Conservation (phyloP, 2,797 vertebrate genomes). For the Sylvilagus floridanus region DNA sequence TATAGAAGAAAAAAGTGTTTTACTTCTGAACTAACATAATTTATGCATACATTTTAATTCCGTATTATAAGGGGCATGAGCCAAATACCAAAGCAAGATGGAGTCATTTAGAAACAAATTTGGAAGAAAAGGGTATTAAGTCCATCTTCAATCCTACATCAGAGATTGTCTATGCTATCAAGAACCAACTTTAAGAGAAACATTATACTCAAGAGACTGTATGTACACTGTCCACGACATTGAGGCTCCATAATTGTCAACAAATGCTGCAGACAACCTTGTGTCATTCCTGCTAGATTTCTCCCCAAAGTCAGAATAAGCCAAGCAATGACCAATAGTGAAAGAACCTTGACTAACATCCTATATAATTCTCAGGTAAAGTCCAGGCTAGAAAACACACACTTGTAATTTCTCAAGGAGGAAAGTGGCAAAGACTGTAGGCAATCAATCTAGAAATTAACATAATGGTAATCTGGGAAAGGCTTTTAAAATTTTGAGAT, state of each 20-base stretch:
- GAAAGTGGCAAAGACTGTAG: not conserved
- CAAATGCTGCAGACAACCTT: not conserved
- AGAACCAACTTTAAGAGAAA: constrained; percentile 1
- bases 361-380: not conserved
- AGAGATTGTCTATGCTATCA: not conserved
- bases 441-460: constrained; percentile 13
- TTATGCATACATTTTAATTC: not conserved
- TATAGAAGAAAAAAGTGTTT: not conserved
- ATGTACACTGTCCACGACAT: not conserved
- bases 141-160: not conserved
- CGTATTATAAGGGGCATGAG: not conserved
- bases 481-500: not conserved
- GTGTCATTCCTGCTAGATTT: not conserved
- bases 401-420: not conserved
- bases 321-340: not conserved
- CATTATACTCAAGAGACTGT: not conserved
- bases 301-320: not conserved
- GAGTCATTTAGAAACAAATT: not conserved
- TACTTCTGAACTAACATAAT: too few species aligned
- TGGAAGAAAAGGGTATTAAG: not conserved
- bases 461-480: not conserved
- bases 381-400: not conserved
- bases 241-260: not conserved
- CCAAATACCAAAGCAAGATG: not conserved
- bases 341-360: not conserved